Evolutionary conservation across 2,113 vertebrate species (phyloP).

Genomic region (Melanocharis versteri): DNA sequence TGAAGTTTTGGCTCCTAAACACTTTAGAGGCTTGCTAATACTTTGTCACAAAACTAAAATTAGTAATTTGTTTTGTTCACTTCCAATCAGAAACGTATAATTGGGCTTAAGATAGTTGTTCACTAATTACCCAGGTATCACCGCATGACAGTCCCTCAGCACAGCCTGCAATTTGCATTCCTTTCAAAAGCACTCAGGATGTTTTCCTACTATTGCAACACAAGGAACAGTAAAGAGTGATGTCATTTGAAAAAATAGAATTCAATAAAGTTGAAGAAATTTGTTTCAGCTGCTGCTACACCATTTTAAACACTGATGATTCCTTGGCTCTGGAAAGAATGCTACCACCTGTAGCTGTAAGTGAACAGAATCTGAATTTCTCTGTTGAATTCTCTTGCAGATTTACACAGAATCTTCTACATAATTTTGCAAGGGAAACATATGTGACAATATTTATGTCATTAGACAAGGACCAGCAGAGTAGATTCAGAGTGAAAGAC

Average conservation of each 20-base stretch:
- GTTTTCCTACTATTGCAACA: not conserved
- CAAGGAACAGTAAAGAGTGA: not conserved
- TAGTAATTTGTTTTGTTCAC: not conserved
- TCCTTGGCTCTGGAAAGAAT: not conserved
- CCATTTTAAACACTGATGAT: not conserved
- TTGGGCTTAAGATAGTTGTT: not conserved
- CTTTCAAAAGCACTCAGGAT: not conserved
- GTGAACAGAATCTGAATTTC: not conserved
- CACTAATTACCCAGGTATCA: not conserved
- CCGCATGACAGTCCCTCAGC: not conserved
- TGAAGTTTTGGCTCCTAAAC: not conserved
- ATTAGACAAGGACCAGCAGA: not conserved
- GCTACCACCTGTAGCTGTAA: not conserved
- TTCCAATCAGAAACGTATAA: not conserved
- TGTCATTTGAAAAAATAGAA: not conserved
- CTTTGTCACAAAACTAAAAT: not conserved
- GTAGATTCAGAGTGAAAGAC: not conserved
- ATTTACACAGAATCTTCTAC: not conserved
- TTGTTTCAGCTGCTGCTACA: not conserved
- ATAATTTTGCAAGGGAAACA: not conserved
- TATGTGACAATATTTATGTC: accelerated
- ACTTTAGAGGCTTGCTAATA: not conserved
- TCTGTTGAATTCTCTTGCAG: not conserved
- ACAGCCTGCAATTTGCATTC: not conserved
- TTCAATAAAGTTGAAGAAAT: not conserved